phyloP scores from a whole-genome alignment of 2,113 vertebrate genomes.

The Mixornis gularis region DNA sequence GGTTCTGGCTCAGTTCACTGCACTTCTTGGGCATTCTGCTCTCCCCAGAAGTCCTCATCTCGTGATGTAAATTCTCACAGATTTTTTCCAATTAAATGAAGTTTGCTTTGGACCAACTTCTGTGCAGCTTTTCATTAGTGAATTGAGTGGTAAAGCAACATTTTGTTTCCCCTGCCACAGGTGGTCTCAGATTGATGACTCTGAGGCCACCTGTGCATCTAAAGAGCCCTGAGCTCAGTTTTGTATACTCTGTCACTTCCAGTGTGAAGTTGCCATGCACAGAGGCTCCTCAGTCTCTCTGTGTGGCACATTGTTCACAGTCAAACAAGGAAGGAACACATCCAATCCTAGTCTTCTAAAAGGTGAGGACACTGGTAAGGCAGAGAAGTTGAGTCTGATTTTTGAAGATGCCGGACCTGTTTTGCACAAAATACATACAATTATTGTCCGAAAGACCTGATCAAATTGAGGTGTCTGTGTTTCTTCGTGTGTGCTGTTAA shows the following conservation, averaged over 20 bases:
- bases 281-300: not conserved
- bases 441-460: not conserved
- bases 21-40: not conserved
- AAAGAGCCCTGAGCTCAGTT: not conserved
- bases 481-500: not conserved
- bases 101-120: not conserved
- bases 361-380: rapidly evolving
- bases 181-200: not conserved
- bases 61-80: not conserved
- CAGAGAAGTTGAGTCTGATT: not conserved
- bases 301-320: not conserved
- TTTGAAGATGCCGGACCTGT: not conserved
- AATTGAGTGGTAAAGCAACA: rapidly evolving
- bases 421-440: not conserved
- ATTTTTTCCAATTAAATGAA: not conserved
- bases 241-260: not conserved
- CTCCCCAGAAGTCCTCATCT: not conserved
- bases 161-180: not conserved
- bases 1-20: not conserved
- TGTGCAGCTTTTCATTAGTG: not conserved
- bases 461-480: not conserved
- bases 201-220: not conserved
- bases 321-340: not conserved
- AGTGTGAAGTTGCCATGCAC: not conserved
- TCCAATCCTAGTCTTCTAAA: not conserved